These are phyloP conservation scores for Dasyornis broadbenti DNA, from an alignment of 2,113 vertebrate genomes.

Conservation along the genomic window DNA sequence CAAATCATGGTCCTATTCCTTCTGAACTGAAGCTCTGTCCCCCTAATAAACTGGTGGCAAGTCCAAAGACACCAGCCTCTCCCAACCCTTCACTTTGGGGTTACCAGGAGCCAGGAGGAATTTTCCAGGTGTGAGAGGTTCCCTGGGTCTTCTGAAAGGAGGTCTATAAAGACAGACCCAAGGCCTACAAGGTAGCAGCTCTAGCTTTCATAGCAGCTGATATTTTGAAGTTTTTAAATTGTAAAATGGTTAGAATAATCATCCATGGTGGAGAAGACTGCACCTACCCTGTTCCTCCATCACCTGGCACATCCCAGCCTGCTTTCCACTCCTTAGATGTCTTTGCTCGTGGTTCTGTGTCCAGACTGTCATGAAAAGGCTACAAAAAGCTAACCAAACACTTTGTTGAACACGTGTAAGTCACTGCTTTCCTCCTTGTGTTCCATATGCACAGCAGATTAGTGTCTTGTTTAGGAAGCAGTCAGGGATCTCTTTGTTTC, in stretches of 20 bases:
- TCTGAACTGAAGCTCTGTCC: neutral
- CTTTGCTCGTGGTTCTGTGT: neutral
- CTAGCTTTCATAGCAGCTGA: neutral
- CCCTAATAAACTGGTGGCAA: neutral
- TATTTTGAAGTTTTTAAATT: neutral
- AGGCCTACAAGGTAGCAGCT: neutral
- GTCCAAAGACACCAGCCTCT: neutral
- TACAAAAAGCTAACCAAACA: conserved; percentile 11
- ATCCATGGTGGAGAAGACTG: neutral
- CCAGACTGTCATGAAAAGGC: neutral
- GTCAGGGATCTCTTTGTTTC: conserved; percentile 54
- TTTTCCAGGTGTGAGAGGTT: neutral
- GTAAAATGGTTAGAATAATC: neutral
- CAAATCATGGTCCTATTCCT: neutral
- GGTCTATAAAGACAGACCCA: neutral
- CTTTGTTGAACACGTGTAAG: neutral
- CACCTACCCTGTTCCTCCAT: neutral
- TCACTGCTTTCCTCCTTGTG: neutral
- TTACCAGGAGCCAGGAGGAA: neutral
- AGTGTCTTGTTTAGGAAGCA: neutral
- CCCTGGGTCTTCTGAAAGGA: neutral
- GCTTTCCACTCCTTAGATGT: neutral
- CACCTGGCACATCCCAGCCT: neutral
- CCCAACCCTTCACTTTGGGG: neutral
- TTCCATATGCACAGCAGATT: neutral